phyloP scores from a whole-genome alignment of 2,888 invertebrate genomes.

The Ichneumoninae sp. region DNA sequence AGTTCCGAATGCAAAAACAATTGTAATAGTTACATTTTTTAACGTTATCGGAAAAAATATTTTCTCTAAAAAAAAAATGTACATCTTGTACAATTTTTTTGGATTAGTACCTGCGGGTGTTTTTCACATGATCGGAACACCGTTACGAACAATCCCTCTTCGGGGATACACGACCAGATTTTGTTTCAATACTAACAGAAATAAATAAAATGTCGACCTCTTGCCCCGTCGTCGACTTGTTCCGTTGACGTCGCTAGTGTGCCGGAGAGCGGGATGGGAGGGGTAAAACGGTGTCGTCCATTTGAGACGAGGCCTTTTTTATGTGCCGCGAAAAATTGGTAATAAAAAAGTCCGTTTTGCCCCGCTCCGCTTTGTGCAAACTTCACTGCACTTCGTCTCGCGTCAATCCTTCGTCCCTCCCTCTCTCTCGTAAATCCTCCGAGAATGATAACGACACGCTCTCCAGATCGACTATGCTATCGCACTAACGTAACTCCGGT shows the following conservation, averaged over 20 bases:
- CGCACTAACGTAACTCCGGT: slow-evolving; percentile 61
- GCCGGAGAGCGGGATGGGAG: background rate
- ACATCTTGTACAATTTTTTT: too few species aligned
- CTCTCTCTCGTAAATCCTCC: slow-evolving; percentile 40
- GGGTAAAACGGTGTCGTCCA: background rate
- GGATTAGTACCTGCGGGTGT: too few species aligned
- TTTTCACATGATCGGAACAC: too few species aligned
- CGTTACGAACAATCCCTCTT: too few species aligned
- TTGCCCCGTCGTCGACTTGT: slow-evolving; percentile 3
- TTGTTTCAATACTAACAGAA: too few species aligned
- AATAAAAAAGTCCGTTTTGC: background rate
- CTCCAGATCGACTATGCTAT: slow-evolving; percentile 16
- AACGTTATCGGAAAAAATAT: too few species aligned
- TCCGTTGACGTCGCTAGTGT: background rate
- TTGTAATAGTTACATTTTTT: too few species aligned
- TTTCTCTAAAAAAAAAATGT: too few species aligned
- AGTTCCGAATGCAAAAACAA: too few species aligned
- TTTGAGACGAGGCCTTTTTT: background rate
- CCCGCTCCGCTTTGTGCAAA: slow-evolving; percentile 24
- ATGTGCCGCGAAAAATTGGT: background rate
- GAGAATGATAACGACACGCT: slow-evolving; percentile 53
- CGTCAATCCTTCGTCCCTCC: slow-evolving; percentile 36
- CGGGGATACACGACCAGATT: too few species aligned
- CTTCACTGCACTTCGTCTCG: slow-evolving; percentile 26
- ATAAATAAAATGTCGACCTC: too few species aligned